These are phyloP conservation scores for Tenthredo amoena DNA, from an alignment of 2,888 invertebrate species.

Conservation along the genomic window DNA sequence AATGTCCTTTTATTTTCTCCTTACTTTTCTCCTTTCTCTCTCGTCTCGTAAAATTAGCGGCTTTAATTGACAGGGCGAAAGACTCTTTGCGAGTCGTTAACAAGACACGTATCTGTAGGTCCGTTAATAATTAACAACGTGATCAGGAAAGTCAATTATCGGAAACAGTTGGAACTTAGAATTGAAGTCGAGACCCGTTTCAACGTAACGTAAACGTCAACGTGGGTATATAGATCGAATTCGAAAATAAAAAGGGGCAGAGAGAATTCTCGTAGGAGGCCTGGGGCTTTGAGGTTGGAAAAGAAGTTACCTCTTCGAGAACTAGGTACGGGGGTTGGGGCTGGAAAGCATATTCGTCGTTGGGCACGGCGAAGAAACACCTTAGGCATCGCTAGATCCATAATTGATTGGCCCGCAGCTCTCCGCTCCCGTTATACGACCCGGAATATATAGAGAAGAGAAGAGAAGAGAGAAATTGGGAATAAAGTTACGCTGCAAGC, in stretches of 20 bases:
- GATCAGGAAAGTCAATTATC: slow-evolving; percentile 16
- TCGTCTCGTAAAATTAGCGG: neutral
- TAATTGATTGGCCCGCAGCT: slow-evolving; percentile 52
- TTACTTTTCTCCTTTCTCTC: neutral
- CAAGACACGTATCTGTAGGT: neutral
- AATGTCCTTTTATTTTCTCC: neutral
- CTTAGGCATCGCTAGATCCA: slow-evolving; percentile 49
- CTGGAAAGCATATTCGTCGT: slow-evolving; percentile 30
- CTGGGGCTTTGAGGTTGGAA: neutral
- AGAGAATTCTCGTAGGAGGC: slow-evolving; percentile 9
- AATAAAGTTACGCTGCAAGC: slow-evolving; percentile 40
- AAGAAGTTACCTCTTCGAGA: slow-evolving; percentile 16
- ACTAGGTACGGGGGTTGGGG: neutral
- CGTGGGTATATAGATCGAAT: neutral
- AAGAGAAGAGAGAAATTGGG: slow-evolving; percentile 46
- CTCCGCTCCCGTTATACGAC: slow-evolving; percentile 7
- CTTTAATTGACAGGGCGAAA: slow-evolving; percentile 18
- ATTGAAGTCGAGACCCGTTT: neutral
- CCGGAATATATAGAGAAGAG: slow-evolving; percentile 2
- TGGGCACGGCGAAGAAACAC: slow-evolving; percentile 22
- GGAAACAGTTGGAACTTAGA: neutral
- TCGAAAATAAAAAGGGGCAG: neutral
- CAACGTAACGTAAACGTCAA: neutral
- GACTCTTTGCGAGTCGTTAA: slow-evolving; percentile 7
- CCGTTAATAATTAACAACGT: slow-evolving; percentile 9